Base-by-base conservation (phyloP, 2,888 invertebrate species). In the Carpatolechia fugitivella region DNA sequence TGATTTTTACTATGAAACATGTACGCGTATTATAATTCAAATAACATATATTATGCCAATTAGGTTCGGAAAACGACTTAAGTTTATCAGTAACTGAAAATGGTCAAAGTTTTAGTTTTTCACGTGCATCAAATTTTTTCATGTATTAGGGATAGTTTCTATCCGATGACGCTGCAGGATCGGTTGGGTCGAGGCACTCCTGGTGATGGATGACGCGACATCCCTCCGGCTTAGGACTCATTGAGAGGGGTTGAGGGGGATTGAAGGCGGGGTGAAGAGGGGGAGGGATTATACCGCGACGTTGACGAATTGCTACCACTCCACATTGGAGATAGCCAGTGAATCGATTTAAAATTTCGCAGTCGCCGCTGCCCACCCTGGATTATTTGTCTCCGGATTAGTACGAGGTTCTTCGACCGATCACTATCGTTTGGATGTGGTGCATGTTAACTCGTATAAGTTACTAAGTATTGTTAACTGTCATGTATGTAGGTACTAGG, bases 221-320 rank as follows among this genome's bases (percentile, higher is more conserved):
- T 81, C 84, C 77, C 75, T 77, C 74, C 70, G 76, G 83, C 83
- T 84, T 82, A 83, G 76, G 76, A 77, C 82, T 84, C 86, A 86
- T 85, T 83, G 85, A 84, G 54, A 13, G 13, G 46, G 35, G 76
- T 24, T 44, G 73, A 71, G 84, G 85, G 20, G n/a, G n/a, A n/a
- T n/a, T n/a, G n/a, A n/a, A n/a, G n/a, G n/a, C n/a, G n/a, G n/a
- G 46, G 30, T 24, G 24, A 24, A 24, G 51, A 80, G 79, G 40
- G 80, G 80, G 75, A 74, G 73, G 86, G 85, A 86, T 88, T 88
- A 88, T 81, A 80, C 76, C 72, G 74, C 70, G 87, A 87, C 89
- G 80, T 85, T 87, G 87, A 88, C 85, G 84, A 80, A 88, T 88
- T 79, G 82, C 82, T 70, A 72, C 70, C 72, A 76, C 79, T 80